Evolutionary conservation across 2,888 invertebrate genomes (phyloP), one percentile per base, ranked within the genome.

Genomic region (Rhimphoctona megacephalus): DNA sequence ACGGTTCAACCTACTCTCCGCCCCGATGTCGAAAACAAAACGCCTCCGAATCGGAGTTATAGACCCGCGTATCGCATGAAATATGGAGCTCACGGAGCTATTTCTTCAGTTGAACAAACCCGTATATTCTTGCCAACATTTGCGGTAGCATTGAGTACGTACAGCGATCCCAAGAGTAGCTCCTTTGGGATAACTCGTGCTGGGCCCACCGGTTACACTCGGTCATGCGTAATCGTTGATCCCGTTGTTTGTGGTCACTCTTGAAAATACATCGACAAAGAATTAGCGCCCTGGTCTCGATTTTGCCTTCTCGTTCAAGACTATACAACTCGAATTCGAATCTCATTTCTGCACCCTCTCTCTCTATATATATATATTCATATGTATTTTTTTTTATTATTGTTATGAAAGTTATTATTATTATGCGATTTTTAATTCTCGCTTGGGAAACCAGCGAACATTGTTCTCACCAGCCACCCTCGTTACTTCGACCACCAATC

Each of bases 161-260:
- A 36, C 43, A 33, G 46, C 64, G 49, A 78, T 74, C 61, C 33
- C 54, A 74, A 76, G 81, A 81, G 83, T 81, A 66, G 83, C 85
- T 83, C 76, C 73, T 54, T 39, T 14, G 88, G 61, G 87, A 69
- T 85, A 84, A 87, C 83, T 89, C 88, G 87, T 85, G 89, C 86
- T 90, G 90, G 89, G 90, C 90, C 88, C 90, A 88, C 88, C 85
- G 88, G 85, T 83, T 61, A 89, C 90, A 90, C 89, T 90, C 92
- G 92, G 89, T 91, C 90, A 90, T 90, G 89, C 89, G 89, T 92
- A 94, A 93, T 92, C 92, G 91, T 82, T 91, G 92, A 91, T 88
- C 91, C 91, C 88, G 90, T 94, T 94, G 94, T 94, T 93, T 94
- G 92, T 92, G 93, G 93, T 94, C 94, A 94, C 92, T 94, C 92